A percentile compares a stretch with the other conserved stretches of the same genome.
These are phyloP conservation scores for Euclidia mi DNA, from an alignment of 2,888 invertebrate genomes.

Conservation along the genomic window DNA sequence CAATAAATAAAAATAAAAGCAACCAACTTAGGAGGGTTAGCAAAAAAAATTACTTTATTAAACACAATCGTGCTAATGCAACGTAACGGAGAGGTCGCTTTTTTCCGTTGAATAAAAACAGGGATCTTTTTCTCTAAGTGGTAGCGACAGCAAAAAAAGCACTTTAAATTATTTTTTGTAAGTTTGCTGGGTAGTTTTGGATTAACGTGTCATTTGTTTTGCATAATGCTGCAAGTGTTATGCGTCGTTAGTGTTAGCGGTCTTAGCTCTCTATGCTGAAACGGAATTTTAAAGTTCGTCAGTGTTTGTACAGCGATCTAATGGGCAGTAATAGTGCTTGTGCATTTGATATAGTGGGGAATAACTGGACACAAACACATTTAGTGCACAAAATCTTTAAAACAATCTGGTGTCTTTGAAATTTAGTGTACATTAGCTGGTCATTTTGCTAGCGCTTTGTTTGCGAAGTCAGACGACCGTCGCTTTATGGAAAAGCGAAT, in stretches of 20 bases:
- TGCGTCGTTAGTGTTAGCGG: slow-evolving; percentile 8
- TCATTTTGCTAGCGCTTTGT: too few relatives aligned
- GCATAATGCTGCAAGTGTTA: slow-evolving; percentile 17
- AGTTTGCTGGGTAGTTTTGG: slow-evolving; percentile 2
- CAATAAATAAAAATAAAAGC: slow-evolving; percentile 51
- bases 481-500: too few relatives aligned
- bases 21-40: slow-evolving; percentile 28
- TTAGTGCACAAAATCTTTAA: too few relatives aligned
- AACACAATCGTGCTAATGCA: slow-evolving; percentile 57
- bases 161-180: slow-evolving; percentile 3
- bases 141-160: slow-evolving; percentile 43
- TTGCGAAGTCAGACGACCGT: too few relatives aligned
- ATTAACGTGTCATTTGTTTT: slow-evolving; percentile 22
- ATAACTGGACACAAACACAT: too few relatives aligned
- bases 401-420: too few relatives aligned
- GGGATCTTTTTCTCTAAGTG: slow-evolving; percentile 48
- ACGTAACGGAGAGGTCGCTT: slow-evolving; percentile 31
- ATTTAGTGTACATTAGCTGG: too few relatives aligned
- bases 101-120: slow-evolving; percentile 46
- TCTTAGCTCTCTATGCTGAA: neutral
- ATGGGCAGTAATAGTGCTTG: too few relatives aligned
- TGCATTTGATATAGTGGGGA: too few relatives aligned
- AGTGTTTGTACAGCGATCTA: too few relatives aligned
- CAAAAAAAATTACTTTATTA: slow-evolving; percentile 53
- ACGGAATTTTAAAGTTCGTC: neutral